Evolutionary conservation across 2,797 vertebrate genomes (phyloP).

Genomic region (Malurus leucopterus): DNA sequence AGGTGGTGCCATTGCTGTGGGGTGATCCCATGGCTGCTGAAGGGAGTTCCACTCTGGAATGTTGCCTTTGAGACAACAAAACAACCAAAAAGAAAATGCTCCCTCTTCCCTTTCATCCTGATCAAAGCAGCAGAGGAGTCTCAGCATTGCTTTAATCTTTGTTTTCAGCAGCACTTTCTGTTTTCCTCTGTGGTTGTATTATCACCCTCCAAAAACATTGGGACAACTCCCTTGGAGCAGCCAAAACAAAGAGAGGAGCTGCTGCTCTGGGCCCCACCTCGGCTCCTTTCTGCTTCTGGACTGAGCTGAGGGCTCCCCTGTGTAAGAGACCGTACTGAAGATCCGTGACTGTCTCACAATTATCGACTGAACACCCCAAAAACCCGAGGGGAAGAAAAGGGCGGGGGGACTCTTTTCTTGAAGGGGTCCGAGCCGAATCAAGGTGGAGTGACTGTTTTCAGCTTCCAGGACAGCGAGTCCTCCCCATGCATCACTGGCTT

Average conservation of each 20-base stretch:
- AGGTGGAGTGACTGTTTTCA: too few relatives aligned
- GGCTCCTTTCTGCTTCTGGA: neutral
- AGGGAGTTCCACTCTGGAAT: neutral
- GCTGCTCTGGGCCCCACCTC: neutral
- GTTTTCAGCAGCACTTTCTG: neutral
- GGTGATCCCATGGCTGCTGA: neutral
- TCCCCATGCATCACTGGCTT: too few relatives aligned
- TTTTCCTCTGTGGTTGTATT: neutral
- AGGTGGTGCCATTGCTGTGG: neutral
- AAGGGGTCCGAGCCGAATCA: too few relatives aligned
- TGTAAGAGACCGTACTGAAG: too few relatives aligned
- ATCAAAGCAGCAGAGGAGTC: conserved; percentile 4
- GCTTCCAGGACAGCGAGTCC: too few relatives aligned
- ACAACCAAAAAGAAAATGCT: neutral
- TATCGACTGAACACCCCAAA: too few relatives aligned
- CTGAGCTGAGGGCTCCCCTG: neutral
- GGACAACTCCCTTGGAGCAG: neutral
- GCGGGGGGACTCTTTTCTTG: too few relatives aligned
- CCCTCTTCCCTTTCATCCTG: neutral
- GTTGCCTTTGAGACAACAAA: neutral
- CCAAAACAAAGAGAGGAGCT: neutral
- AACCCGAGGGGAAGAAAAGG: too few relatives aligned
- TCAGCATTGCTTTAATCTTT: conserved; percentile 13
- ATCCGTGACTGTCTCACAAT: too few relatives aligned
- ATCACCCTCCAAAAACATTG: neutral